These are phyloP conservation scores for Drosophila nr. perissopoda DNA, from an alignment of 2,888 invertebrate species.

Conservation along the genomic window DNA sequence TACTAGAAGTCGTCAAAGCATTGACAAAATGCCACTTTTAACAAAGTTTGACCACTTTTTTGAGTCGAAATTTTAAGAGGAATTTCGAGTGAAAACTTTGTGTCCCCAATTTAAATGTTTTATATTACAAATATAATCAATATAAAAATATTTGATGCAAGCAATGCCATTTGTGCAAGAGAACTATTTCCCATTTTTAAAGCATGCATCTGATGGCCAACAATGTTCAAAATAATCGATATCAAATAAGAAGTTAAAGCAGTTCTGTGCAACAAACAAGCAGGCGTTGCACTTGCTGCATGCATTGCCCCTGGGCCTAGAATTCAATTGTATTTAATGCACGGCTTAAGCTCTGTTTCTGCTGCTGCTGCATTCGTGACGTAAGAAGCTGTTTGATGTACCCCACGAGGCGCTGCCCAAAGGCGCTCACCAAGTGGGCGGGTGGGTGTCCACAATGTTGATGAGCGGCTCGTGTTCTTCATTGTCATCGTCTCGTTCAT, in stretches of 20 bases:
- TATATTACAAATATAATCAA: background rate
- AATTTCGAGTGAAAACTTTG: background rate
- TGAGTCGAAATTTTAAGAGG: background rate
- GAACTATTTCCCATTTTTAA: background rate
- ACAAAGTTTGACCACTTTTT: background rate
- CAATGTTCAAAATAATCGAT: conserved; percentile 1
- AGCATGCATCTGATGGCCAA: background rate
- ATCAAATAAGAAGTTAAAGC: conserved; percentile 38
- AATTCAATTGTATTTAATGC: conserved; percentile 77
- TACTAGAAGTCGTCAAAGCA: background rate
- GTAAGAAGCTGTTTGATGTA: conserved; percentile 71
- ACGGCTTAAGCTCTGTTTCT: conserved; percentile 50
- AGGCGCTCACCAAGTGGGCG: conserved; percentile 46
- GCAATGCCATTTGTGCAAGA: background rate
- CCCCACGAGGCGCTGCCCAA: conserved; percentile 61
- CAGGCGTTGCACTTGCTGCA: conserved; percentile 53
- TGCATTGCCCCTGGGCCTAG: conserved; percentile 66
- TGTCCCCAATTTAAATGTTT: background rate
- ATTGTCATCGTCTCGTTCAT: conserved; percentile 37
- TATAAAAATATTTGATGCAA: background rate
- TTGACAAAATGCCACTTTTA: background rate
- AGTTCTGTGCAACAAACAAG: conserved; percentile 15
- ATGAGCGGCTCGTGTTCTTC: conserved; percentile 5
- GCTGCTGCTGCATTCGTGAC: conserved; percentile 25
- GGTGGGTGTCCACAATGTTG: background rate